These are phyloP conservation scores for Nasonia oneida DNA, from an alignment of 2,888 invertebrate genomes.

Conservation along the genomic window DNA sequence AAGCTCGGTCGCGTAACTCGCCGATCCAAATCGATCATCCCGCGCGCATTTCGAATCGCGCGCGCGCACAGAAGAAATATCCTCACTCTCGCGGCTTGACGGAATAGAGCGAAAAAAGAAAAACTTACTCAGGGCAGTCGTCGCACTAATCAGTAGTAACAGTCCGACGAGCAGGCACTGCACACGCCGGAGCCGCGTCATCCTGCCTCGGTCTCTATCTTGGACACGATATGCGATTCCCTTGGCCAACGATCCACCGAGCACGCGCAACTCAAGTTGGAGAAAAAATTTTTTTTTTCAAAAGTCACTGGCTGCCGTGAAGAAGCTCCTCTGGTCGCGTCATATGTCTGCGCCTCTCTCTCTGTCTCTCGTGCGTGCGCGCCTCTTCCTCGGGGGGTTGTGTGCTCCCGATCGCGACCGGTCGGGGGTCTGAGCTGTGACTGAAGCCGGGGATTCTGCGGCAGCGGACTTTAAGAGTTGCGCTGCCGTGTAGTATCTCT, in stretches of 20 bases:
- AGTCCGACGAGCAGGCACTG: slow-evolving; percentile 53
- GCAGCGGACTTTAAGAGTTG: slow-evolving; percentile 57
- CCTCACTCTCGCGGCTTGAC: neutral
- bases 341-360: neutral
- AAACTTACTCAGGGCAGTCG: slow-evolving; percentile 54
- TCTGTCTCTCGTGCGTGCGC: neutral
- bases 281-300: neutral
- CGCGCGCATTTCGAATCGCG: neutral
- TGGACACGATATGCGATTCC: slow-evolving; percentile 26
- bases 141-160: slow-evolving; percentile 47
- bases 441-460: slow-evolving; percentile 61
- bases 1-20: neutral
- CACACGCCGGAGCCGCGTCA: slow-evolving; percentile 47
- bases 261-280: neutral
- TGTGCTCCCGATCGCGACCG: slow-evolving; percentile 49
- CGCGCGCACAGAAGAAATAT: neutral
- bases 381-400: neutral
- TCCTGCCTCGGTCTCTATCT: slow-evolving; percentile 46
- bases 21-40: neutral
- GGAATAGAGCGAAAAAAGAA: neutral
- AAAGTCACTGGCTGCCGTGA: neutral
- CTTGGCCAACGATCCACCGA: neutral
- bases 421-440: slow-evolving; percentile 53
- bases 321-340: neutral
- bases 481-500: neutral